Evolutionary conservation across 2,888 invertebrate genomes (phyloP), one percentile per base, ranked within the genome.

Genomic region (Unio delphinus): DNA sequence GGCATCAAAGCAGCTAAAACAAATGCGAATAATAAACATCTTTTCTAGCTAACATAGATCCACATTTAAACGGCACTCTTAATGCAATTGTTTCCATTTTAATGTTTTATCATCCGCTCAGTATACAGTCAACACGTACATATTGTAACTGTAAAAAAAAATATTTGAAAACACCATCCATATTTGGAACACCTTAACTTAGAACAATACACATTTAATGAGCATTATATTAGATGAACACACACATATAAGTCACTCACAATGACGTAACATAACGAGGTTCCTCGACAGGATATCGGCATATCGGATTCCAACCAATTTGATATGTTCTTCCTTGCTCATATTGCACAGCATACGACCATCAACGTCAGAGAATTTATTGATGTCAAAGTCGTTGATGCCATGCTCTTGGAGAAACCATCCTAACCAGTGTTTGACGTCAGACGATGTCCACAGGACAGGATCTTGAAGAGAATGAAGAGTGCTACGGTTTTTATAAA

Each of bases 361-460:
- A 70, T 84, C 84, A 28, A 86, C 76, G 28, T 78, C 78, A 55
- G 80, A 80, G 73, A 88, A 87, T 66, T 85, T 82, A 61, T 75
- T 75, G n/a, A 81, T 71, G 71, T 89, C 87, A 55, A 73, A 61
- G 67, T 87, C 87, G 60, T 76, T 76, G 18, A 89, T 76, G 23
- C 74, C 75, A 75, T 86, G 86, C 60, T 88, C 87, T 55, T 79
- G 80, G 15, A 83, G 75, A 4, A 84, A 82, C 87, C 88, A 89
- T 55, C 87, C 86, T 64, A 89, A 73, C 89, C 89, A 89, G 67
- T 83, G 83, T 28, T 81, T 82, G 20, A 89, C 88, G 74, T 89
- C 84, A 4, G 79, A 82, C n/a, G 74, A 74, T 7, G 75, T 85
- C 89, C 89, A 89, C 34, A 80, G 73, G 26, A 75, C 69, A 1